Conservation (phyloP, 2,797 vertebrate genomes). For the Scomberomorus guttatus region DNA sequence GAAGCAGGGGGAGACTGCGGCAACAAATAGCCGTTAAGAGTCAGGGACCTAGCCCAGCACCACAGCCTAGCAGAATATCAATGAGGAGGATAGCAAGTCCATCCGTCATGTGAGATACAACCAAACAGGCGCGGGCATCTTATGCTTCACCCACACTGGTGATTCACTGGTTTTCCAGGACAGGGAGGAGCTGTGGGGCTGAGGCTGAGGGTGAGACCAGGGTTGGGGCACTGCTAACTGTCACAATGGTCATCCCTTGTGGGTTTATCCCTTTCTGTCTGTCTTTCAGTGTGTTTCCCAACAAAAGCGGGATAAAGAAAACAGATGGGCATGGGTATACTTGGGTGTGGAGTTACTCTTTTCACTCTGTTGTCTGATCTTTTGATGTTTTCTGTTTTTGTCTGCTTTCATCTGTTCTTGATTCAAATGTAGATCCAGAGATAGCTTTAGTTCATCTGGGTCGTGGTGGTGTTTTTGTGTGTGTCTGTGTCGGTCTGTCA, state of each 20-base stretch:
- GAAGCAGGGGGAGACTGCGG: constrained; percentile 79
- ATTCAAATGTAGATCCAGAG: constrained; percentile 70
- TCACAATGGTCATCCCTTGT: constrained; percentile 75
- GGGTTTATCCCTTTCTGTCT: constrained; percentile 62
- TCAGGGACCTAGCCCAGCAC: constrained; percentile 66
- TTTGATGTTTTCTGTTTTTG: constrained; percentile 64
- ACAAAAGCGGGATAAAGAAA: constrained; percentile 73
- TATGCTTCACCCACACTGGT: constrained; percentile 39
- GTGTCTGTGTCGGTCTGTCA: constrained; percentile 13
- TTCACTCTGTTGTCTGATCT: constrained; percentile 62
- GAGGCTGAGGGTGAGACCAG: constrained; percentile 43
- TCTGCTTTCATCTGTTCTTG: constrained; percentile 46
- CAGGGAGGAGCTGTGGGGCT: constrained; percentile 46
- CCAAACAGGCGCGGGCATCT: constrained; percentile 45
- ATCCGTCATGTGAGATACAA: constrained; percentile 63
- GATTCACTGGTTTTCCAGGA: constrained; percentile 33
- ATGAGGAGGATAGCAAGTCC: constrained; percentile 71
- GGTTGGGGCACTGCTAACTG: constrained; percentile 44
- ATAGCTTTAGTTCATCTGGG: constrained; percentile 65
- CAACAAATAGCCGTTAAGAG: constrained; percentile 86
- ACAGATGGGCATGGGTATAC: constrained; percentile 66
- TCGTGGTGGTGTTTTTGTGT: constrained; percentile 51
- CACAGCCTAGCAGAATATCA: constrained; percentile 73
- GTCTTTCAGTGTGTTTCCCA: constrained; percentile 55
- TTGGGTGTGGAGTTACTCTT: constrained; percentile 77